Evolutionary conservation across 1,140 invertebrate species (phyloP).

Genomic region (Euwallacea similis): DNA sequence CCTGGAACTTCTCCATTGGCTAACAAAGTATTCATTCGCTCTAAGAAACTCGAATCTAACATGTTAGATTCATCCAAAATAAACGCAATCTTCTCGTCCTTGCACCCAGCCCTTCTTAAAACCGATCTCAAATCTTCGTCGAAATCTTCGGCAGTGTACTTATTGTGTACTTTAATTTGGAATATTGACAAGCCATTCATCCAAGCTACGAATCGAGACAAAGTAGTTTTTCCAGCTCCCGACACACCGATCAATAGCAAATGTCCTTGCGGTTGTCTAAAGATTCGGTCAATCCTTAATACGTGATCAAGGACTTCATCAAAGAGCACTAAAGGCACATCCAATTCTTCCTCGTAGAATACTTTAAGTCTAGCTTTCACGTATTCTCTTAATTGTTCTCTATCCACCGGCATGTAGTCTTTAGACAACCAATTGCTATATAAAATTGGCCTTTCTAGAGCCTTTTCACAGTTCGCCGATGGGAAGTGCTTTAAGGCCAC

Average conservation of each 20-base stretch:
- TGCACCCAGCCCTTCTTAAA: conserved; percentile 91
- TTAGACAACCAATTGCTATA: conserved; percentile 99
- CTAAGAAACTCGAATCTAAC: conserved; percentile 96
- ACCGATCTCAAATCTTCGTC: conserved; percentile 97
- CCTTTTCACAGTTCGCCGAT: conserved; percentile 80
- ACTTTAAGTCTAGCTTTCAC: conserved; percentile 94
- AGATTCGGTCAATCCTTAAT: conserved; percentile 96
- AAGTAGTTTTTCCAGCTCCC: conserved; percentile 97
- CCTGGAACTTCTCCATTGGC: conserved; percentile 99
- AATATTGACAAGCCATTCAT: conserved; percentile 99
- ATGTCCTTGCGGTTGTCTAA: conserved; percentile 95
- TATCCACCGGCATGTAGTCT: conserved; percentile 95
- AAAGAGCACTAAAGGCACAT: conserved; percentile 96
- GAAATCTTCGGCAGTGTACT: conserved; percentile 98
- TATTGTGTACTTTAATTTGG: conserved; percentile 97
- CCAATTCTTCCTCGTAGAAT: conserved; percentile 99
- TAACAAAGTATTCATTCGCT: conserved; percentile 98
- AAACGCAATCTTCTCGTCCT: conserved; percentile 98
- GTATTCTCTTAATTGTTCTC: conserved; percentile 94
- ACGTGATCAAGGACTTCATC: conserved; percentile 99
- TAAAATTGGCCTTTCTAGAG: conserved; percentile 87
- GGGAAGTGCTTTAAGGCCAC: conserved; percentile 96
- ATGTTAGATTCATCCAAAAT: conserved; percentile 99
- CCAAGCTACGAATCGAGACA: conserved; percentile 99
- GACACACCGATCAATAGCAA: conserved; percentile 95